Conservation (phyloP, 2,888 invertebrate species). For the Teleogryllus oceanicus region DNA sequence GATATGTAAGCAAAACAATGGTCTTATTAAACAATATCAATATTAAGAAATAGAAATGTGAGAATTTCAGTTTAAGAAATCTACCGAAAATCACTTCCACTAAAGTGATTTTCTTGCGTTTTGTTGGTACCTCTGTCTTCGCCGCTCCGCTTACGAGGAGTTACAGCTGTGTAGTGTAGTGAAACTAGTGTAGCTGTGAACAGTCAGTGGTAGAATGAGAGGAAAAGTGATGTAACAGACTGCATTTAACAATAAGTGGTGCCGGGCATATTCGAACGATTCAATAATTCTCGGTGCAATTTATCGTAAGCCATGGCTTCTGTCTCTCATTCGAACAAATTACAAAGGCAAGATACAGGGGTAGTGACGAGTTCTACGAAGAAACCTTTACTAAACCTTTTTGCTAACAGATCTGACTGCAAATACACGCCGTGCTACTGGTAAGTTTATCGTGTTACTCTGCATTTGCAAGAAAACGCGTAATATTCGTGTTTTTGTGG, state of each 20-base stretch:
- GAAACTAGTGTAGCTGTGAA: constrained; percentile 12
- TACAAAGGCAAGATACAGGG: constrained; percentile 37
- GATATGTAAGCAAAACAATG: too few relatives aligned
- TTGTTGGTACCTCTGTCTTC: neutral
- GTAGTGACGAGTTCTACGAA: constrained; percentile 34
- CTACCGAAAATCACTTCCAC: neutral
- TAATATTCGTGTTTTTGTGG: constrained; percentile 37
- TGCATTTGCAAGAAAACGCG: neutral
- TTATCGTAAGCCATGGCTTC: constrained; percentile 33
- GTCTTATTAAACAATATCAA: too few relatives aligned
- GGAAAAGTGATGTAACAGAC: neutral
- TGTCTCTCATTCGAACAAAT: constrained; percentile 32
- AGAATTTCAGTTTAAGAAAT: too few relatives aligned
- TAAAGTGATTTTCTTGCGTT: neutral
- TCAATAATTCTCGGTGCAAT: neutral
- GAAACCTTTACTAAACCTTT: constrained; percentile 35
- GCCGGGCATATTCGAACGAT: neutral
- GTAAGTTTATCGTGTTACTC: constrained; percentile 53
- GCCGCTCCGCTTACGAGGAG: neutral
- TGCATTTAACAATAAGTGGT: neutral
- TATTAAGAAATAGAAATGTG: too few relatives aligned
- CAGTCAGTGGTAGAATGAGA: neutral
- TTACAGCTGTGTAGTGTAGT: neutral
- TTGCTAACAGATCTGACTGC: constrained; percentile 58
- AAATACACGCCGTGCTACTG: constrained; percentile 84